Base-by-base conservation (phyloP, 2,797 vertebrate species). In the Muscicapa striata region DNA sequence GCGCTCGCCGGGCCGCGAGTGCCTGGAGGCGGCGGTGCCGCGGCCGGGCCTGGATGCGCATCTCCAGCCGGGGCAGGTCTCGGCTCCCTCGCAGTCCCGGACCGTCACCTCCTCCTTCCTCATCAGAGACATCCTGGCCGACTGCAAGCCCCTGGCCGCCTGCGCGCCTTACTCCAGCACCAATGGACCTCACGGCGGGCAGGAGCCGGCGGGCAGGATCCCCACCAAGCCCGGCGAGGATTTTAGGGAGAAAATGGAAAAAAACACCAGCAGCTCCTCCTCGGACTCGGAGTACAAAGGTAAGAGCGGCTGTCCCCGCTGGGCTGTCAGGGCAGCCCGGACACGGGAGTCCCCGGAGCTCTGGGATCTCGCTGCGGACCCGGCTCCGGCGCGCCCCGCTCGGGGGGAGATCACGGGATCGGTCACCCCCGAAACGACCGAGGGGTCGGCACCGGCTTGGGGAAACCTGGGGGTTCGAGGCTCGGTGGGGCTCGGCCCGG, bases 211-310 rank as follows among this genome's bases (percentile, higher is more conserved):
- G 78, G 95, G 96, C 57, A 98, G 99, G 93, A 97, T 99, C 88
- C 97, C 97, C 41, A 96, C 98, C 67, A 99, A 99, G 93, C 97
- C 98, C 19, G 98, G 98, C 27, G 99, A 99, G 88, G 99, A 99
- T 95, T 99, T 99, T 93, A 98, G 99, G 94, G 99, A 99, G 96
- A 98, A 98, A 95, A 96, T 98, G 96, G 98, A 98, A 64, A 99
- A 99, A 96, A 98, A 97, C 95, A 98, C 98, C 97, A 99, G 99
- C 97, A 98, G 98, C 87, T 98, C 98, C 8, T 99, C 99, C 1
- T 99, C 99, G 32, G 99, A 99, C 95, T 99, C 99, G 11, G 99
- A 99, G 95, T 99, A 99, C 64, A 99, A 99, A 99, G 99, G 99
- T 99, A 98, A 91, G 93, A 77, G 46, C 38, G 29, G 64, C n/a